Evolutionary conservation across 2,888 invertebrate species (phyloP).

Genomic region (Hirudinaria manillensis): DNA sequence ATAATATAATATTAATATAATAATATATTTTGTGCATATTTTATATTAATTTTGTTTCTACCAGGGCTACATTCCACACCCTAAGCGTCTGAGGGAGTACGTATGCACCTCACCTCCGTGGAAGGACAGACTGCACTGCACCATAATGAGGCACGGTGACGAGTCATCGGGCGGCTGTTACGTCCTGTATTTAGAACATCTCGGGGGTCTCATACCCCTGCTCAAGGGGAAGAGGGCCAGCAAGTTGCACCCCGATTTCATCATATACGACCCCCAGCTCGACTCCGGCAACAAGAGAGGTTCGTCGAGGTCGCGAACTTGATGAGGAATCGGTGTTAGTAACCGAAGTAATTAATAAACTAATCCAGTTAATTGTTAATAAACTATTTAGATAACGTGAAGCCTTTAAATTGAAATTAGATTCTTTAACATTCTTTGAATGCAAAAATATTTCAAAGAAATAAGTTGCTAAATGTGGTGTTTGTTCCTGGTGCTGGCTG

Average conservation of each 20-base stretch:
- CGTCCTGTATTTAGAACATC: slow-evolving; percentile 77
- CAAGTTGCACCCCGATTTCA: slow-evolving; percentile 94
- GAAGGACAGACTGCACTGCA: slow-evolving; percentile 85
- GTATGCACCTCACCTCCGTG: slow-evolving; percentile 82
- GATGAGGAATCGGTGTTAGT: too few relatives aligned
- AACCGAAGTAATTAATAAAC: too few relatives aligned
- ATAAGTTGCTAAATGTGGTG: too few relatives aligned
- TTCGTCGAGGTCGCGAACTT: slow-evolving; percentile 12
- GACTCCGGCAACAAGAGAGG: slow-evolving; percentile 44
- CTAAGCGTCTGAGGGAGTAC: slow-evolving; percentile 78
- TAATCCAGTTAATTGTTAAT: too few relatives aligned
- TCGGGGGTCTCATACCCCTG: slow-evolving; percentile 90
- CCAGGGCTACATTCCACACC: slow-evolving; percentile 89
- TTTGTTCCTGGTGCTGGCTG: too few relatives aligned
- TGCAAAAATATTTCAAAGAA: too few relatives aligned
- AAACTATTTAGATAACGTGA: too few relatives aligned
- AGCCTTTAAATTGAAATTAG: too few relatives aligned
- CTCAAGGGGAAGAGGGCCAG: slow-evolving; percentile 90
- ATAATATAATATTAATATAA: background rate
- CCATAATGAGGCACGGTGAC: slow-evolving; percentile 87
- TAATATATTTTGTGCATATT: background rate
- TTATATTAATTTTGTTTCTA: slow-evolving; percentile 17
- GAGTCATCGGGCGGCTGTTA: slow-evolving; percentile 55
- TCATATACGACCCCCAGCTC: slow-evolving; percentile 64
- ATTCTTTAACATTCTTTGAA: too few relatives aligned